A percentile compares a stretch with the other conserved stretches of the same genome.
These are phyloP conservation scores for Odontocolon sp. DNA, from an alignment of 2,888 invertebrate species.

Conservation along the genomic window DNA sequence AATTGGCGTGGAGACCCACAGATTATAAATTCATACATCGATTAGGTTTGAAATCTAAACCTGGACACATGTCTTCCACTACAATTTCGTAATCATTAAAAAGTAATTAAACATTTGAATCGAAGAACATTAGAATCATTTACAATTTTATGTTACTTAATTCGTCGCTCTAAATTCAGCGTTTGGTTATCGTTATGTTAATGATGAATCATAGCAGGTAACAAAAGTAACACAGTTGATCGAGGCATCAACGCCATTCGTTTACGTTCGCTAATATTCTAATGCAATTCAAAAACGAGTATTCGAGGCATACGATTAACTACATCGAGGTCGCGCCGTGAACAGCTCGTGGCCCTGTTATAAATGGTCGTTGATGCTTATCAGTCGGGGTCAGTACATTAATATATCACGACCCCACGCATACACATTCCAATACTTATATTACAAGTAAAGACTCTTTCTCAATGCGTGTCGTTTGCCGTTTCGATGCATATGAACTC, in stretches of 20 bases:
- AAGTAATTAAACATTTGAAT: too few relatives aligned
- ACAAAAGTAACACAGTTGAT: not conserved
- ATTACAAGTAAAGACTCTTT: too few relatives aligned
- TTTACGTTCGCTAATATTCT: not conserved
- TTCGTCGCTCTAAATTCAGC: not conserved
- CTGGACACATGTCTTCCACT: too few relatives aligned
- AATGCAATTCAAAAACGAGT: not conserved
- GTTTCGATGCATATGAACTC: too few relatives aligned
- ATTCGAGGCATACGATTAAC: not conserved
- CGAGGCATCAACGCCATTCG: not conserved
- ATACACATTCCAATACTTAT: too few relatives aligned
- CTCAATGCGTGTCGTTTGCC: too few relatives aligned
- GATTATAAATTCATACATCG: too few relatives aligned
- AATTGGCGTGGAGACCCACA: too few relatives aligned
- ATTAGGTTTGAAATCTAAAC: too few relatives aligned
- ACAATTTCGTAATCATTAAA: too few relatives aligned
- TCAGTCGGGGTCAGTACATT: constrained; percentile 26
- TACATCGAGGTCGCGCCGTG: constrained; percentile 24
- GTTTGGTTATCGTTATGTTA: not conserved
- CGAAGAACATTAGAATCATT: too few relatives aligned
- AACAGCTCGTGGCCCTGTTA: constrained; percentile 16
- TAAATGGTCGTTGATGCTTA: constrained; percentile 35
- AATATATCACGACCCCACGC: constrained; percentile 32
- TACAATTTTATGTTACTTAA: too few relatives aligned
- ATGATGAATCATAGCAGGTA: not conserved